These are phyloP conservation scores for Zaprionus bogoriensis DNA, from an alignment of 2,888 invertebrate species.

Conservation along the genomic window DNA sequence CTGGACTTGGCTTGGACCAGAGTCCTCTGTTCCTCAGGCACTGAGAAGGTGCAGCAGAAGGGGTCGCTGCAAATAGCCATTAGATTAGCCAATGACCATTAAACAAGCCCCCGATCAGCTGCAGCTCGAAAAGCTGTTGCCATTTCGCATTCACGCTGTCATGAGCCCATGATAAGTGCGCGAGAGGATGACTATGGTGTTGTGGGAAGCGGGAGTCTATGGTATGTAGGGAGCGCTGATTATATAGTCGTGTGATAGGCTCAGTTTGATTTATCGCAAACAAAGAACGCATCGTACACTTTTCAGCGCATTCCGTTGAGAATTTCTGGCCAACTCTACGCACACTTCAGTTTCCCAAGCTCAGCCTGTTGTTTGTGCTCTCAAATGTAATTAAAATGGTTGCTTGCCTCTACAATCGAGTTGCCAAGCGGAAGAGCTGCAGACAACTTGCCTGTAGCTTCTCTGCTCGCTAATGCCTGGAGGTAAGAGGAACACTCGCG, in stretches of 20 bases:
- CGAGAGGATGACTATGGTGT: neutral
- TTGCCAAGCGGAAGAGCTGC: neutral
- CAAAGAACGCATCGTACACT: too few relatives aligned
- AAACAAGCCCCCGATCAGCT: slow-evolving; percentile 49
- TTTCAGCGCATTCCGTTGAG: slow-evolving; percentile 6
- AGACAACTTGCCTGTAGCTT: neutral
- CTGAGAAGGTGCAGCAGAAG: neutral
- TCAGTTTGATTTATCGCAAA: slow-evolving; percentile 45
- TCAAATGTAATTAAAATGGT: slow-evolving; percentile 1
- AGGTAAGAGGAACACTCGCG: too few relatives aligned
- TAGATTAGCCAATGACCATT: slow-evolving; percentile 68
- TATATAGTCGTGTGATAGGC: slow-evolving; percentile 55
- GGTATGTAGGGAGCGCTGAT: slow-evolving; percentile 37
- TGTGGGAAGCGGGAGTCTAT: slow-evolving; percentile 8
- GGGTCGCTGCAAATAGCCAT: slow-evolving; percentile 45
- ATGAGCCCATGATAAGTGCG: slow-evolving; percentile 39
- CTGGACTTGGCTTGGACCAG: too few relatives aligned
- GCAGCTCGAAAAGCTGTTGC: slow-evolving; percentile 25
- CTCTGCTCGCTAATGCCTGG: too few relatives aligned
- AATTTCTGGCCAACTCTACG: slow-evolving; percentile 4
- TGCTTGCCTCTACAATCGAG: neutral
- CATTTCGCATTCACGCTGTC: slow-evolving; percentile 47
- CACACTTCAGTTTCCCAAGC: slow-evolving; percentile 5
- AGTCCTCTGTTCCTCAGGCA: too few relatives aligned
- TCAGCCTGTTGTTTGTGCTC: slow-evolving; percentile 11